Conservation (phyloP, 1,140 invertebrate species). For the Drosophila navojoa region DNA sequence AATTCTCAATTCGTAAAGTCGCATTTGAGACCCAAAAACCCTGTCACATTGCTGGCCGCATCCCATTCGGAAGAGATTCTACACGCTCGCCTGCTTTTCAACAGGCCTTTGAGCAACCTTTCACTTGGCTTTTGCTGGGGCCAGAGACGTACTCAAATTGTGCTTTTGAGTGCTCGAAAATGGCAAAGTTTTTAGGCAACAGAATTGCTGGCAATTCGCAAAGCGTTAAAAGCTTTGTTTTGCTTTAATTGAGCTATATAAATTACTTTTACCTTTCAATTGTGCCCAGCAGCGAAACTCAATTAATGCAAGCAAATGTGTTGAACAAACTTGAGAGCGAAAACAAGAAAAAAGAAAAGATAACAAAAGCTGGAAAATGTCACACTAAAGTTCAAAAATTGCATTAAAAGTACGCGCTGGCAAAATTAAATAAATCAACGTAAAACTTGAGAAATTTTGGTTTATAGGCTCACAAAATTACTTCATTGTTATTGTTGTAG, state of each 20-base stretch:
- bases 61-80: background rate
- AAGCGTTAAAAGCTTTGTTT: slow-evolving; percentile 25
- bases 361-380: slow-evolving; percentile 33
- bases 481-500: slow-evolving; percentile 34
- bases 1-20: too few relatives aligned
- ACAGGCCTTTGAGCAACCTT: slow-evolving; percentile 36
- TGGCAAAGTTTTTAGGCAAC: slow-evolving; percentile 11
- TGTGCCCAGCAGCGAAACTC: slow-evolving; percentile 38
- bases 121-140: slow-evolving; percentile 11
- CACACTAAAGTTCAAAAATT: slow-evolving; percentile 58
- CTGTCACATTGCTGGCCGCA: background rate
- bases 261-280: slow-evolving; percentile 72
- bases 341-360: background rate
- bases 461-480: slow-evolving; percentile 45
- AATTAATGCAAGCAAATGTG: slow-evolving; percentile 29
- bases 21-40: slow-evolving; percentile 10
- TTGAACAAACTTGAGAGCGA: slow-evolving; percentile 8
- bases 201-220: slow-evolving; percentile 15
- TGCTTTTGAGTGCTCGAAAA: slow-evolving; percentile 9
- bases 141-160: slow-evolving; percentile 4
- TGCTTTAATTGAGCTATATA: slow-evolving; percentile 61
- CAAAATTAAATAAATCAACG: slow-evolving; percentile 14
- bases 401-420: slow-evolving; percentile 47
- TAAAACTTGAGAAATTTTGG: slow-evolving; percentile 57
- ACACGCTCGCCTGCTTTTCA: slow-evolving; percentile 48